Conservation (phyloP, 1,140 invertebrate species). For the Drosophila ohnishii region DNA sequence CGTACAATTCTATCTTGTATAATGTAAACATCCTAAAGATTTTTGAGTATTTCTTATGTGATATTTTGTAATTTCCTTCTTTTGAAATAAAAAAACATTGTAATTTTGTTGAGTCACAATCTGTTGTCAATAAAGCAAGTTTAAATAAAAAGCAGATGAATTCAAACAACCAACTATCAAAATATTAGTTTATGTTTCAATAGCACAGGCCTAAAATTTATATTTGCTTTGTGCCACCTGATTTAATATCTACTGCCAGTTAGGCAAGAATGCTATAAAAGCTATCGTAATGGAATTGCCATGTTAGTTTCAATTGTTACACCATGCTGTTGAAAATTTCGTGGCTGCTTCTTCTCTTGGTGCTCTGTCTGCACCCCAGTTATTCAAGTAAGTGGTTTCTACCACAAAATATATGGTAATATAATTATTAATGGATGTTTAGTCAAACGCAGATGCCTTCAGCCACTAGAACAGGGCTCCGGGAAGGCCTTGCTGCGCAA, state of each 20-base stretch:
- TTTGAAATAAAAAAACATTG: neutral
- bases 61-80: neutral
- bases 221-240: conserved; percentile 10
- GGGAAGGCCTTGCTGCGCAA: conserved; percentile 18
- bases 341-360: conserved; percentile 1
- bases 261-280: conserved; percentile 15
- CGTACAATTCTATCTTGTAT: too few relatives aligned
- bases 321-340: conserved; percentile 12
- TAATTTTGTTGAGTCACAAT: neutral
- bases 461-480: neutral
- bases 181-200: conserved; percentile 14
- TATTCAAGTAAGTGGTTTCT: conserved; percentile 6
- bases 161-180: neutral
- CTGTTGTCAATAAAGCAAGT: neutral
- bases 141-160: conserved; percentile 12
- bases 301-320: conserved; percentile 7
- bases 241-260: neutral
- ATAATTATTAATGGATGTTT: neutral
- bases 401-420: too few relatives aligned
- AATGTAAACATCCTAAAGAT: too few relatives aligned
- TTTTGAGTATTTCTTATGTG: neutral
- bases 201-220: neutral
- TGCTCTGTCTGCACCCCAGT: neutral
- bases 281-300: neutral
- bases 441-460: conserved; percentile 17